phyloP scores from a whole-genome alignment of 2,113 vertebrate genomes.

The Triplophysa dalaica region DNA sequence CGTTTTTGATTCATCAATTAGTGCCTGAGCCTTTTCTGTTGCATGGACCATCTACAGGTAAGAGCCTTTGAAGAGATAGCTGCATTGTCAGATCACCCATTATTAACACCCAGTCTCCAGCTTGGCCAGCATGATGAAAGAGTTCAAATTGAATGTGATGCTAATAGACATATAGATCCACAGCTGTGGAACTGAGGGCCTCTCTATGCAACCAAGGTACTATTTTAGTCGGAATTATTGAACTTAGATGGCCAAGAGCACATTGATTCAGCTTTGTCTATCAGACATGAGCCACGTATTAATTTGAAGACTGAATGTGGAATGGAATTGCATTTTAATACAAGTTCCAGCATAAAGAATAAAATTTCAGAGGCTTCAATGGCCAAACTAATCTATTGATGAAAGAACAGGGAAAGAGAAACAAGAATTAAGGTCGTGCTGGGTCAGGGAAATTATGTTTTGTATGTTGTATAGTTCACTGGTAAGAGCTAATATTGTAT shows the following conservation, averaged over 20 bases:
- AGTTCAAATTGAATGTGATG: conserved; percentile 18
- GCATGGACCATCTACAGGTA: conserved; percentile 19
- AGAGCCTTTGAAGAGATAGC: conserved; percentile 32
- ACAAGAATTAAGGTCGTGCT: too few species aligned
- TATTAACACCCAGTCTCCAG: conserved; percentile 24
- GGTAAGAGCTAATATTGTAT: background rate
- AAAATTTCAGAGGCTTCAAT: background rate
- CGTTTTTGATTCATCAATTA: conserved; percentile 30
- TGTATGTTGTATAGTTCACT: background rate
- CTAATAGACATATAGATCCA: conserved; percentile 21
- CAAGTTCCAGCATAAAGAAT: background rate
- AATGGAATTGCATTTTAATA: background rate
- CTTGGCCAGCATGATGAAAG: conserved; percentile 35
- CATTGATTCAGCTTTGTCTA: background rate
- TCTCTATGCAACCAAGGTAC: background rate
- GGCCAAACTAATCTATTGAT: background rate
- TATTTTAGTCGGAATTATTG: conserved; percentile 18
- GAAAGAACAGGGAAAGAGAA: background rate
- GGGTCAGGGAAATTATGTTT: too few species aligned
- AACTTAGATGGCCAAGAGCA: conserved; percentile 3
- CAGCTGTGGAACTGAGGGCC: conserved; percentile 2
- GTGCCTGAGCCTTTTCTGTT: conserved; percentile 31
- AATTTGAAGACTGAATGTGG: background rate
- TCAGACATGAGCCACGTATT: background rate
- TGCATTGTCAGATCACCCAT: conserved; percentile 8